phyloP scores from a whole-genome alignment of 2,113 vertebrate species.

The Sphyrna mokarran region DNA sequence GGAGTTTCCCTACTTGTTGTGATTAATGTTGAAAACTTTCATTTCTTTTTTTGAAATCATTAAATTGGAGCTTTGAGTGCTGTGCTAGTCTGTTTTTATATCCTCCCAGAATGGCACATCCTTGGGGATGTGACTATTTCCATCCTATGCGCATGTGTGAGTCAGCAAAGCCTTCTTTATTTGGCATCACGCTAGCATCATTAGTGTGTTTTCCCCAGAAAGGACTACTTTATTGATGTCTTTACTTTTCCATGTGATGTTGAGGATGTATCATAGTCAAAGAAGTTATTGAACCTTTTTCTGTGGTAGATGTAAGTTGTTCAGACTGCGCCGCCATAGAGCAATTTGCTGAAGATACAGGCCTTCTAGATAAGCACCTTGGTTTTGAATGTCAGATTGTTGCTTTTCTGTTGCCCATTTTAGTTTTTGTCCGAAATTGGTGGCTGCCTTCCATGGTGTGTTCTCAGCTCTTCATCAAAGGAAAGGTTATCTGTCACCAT shows the following conservation, averaged over 20 bases:
- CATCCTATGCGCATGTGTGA: background rate
- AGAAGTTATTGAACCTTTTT: background rate
- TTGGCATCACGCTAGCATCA: background rate
- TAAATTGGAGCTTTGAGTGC: background rate
- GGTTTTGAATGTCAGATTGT: background rate
- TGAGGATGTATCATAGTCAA: background rate
- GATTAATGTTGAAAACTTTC: background rate
- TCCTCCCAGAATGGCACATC: background rate
- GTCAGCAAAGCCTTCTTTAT: background rate
- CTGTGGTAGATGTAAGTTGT: background rate
- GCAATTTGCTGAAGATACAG: too few species aligned
- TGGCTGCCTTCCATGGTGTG: background rate
- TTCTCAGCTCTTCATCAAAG: background rate
- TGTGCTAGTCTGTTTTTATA: background rate
- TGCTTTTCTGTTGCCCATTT: background rate
- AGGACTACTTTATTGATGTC: background rate
- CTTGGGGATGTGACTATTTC: background rate
- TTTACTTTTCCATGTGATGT: background rate
- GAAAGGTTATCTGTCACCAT: background rate
- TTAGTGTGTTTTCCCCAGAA: background rate
- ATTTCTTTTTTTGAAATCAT: background rate
- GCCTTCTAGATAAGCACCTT: background rate
- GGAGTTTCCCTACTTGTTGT: background rate
- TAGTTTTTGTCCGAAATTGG: background rate
- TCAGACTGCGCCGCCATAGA: background rate